These are phyloP conservation scores for Lynx canadensis DNA, from an alignment of 2,113 vertebrate species.

Conservation along the genomic window DNA sequence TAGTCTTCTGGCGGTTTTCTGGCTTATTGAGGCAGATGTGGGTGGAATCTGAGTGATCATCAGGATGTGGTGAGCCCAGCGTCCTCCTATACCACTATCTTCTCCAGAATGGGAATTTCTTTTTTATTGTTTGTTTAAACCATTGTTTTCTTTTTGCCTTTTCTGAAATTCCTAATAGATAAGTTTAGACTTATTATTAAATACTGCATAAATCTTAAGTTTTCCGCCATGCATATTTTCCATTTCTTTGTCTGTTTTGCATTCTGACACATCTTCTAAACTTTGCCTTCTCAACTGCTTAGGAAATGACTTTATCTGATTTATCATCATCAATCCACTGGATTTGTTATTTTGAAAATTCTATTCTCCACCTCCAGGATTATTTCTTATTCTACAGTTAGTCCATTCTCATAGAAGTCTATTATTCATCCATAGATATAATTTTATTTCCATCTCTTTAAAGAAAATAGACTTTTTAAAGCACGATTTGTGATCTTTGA, in stretches of 20 bases:
- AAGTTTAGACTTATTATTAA: not conserved
- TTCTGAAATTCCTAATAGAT: not conserved
- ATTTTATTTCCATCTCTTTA: not conserved
- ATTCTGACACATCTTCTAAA: not conserved
- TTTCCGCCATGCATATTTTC: not conserved
- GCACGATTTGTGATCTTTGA: not conserved
- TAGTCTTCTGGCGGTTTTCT: too few species aligned
- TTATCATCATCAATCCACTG: not conserved
- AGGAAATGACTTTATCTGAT: constrained; percentile 1
- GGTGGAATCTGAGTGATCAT: too few species aligned
- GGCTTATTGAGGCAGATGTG: too few species aligned
- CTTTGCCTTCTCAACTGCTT: not conserved
- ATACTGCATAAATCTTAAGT: not conserved
- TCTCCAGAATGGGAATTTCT: not conserved
- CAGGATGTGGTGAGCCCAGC: too few species aligned
- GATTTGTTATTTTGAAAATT: constrained; percentile 32
- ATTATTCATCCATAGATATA: not conserved
- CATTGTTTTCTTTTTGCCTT: not conserved
- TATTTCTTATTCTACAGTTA: not conserved
- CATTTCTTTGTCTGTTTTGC: not conserved
- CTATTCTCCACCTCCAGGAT: not conserved
- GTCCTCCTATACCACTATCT: too few species aligned
- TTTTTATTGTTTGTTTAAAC: not conserved
- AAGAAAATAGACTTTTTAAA: not conserved
- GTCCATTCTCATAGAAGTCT: not conserved